These are phyloP conservation scores for Ips typographus DNA, from an alignment of 1,140 invertebrate genomes.

Conservation along the genomic window DNA sequence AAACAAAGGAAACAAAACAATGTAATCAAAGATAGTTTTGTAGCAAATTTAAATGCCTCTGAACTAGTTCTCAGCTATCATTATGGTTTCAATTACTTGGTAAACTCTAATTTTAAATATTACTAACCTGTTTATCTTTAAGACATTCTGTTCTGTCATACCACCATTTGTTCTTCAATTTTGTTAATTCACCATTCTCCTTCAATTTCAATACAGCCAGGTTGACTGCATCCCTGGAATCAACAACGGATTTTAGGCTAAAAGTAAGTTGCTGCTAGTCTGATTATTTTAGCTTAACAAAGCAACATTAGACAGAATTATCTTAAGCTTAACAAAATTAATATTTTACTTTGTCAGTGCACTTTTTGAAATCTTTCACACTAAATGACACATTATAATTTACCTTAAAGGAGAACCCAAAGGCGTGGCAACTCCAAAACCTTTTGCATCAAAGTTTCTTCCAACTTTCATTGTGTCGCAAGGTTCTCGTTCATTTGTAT, in stretches of 20 bases:
- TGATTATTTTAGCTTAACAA: too few species aligned
- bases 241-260: not conserved
- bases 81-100: not conserved
- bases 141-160: slow-evolving; percentile 81
- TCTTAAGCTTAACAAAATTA: too few species aligned
- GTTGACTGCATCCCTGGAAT: slow-evolving; percentile 81
- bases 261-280: too few species aligned
- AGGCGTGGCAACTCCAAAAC: slow-evolving; percentile 91
- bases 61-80: too few species aligned
- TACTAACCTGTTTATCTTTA: slow-evolving; percentile 65
- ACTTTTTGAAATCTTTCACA: too few species aligned
- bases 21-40: too few species aligned
- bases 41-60: too few species aligned
- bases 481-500: slow-evolving; percentile 87
- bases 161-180: slow-evolving; percentile 94
- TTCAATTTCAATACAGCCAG: slow-evolving; percentile 88
- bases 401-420: slow-evolving; percentile 88
- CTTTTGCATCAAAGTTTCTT: slow-evolving; percentile 87
- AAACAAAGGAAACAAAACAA: too few species aligned
- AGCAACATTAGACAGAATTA: too few species aligned
- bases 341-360: too few species aligned
- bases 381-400: slow-evolving; percentile 39
- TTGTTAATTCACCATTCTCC: slow-evolving; percentile 88
- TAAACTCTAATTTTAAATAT: not conserved
- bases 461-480: slow-evolving; percentile 97